These are phyloP conservation scores for Caenorhabditis sp. DNA, from an alignment of 2,888 invertebrate genomes.

Conservation along the genomic window DNA sequence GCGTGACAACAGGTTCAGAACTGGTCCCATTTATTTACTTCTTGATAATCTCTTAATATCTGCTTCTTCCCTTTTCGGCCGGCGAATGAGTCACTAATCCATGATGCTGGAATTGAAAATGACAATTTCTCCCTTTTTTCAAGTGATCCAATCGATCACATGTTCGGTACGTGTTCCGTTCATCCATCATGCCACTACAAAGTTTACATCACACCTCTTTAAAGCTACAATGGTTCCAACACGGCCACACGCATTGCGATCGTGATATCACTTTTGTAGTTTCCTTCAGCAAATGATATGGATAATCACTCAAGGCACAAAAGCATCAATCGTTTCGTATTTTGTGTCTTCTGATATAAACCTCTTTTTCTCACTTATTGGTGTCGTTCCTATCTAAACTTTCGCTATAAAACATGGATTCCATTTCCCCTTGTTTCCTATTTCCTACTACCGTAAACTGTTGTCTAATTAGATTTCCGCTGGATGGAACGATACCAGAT, in stretches of 20 bases:
- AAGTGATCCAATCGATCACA: not conserved
- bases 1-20: conserved; percentile 23
- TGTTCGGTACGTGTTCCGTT: not conserved
- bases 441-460: conserved; percentile 36
- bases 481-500: conserved; percentile 50
- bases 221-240: conserved; percentile 18
- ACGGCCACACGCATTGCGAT: conserved; percentile 24
- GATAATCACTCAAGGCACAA: conserved; percentile 51
- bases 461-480: conserved; percentile 50
- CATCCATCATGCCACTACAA: not conserved
- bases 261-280: conserved; percentile 25
- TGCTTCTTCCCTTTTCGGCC: not conserved
- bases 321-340: conserved; percentile 23
- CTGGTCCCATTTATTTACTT: conserved; percentile 37
- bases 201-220: conserved; percentile 8
- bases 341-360: conserved; percentile 36
- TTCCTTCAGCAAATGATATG: no score
- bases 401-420: not conserved
- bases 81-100: conserved; percentile 27
- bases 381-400: not conserved
- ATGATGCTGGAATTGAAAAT: conserved; percentile 23
- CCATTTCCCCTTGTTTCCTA: not conserved
- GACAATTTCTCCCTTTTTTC: not conserved
- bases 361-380: conserved; percentile 14
- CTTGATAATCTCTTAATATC: conserved; percentile 11